Conservation (phyloP, 23 tunicate genomes). For the Botrylloides violaceus region DNA sequence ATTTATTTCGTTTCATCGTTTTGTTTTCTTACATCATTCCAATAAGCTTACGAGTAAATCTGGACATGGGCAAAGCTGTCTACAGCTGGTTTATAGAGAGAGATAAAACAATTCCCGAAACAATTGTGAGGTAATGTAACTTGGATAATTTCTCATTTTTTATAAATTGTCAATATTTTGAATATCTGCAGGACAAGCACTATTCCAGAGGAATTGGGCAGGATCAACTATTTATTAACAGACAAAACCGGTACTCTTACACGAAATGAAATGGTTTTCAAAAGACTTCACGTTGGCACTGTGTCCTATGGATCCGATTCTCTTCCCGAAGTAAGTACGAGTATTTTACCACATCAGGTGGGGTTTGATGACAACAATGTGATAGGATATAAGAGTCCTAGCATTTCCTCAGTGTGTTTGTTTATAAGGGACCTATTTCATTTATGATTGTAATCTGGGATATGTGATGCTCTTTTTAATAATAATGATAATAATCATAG, state of each 20-base stretch:
- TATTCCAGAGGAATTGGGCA: constrained; percentile 88
- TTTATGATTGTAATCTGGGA: no score
- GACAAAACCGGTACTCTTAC: constrained; percentile 95
- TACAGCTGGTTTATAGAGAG: constrained; percentile 86
- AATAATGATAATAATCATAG: no score
- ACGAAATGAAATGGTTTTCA: constrained; percentile 78
- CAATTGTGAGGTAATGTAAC: constrained; percentile 55
- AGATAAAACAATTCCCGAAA: constrained; percentile 61
- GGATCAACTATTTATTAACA: constrained; percentile 65
- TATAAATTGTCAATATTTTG: background rate
- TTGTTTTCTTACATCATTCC: constrained; percentile 94
- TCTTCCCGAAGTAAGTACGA: constrained; percentile 63
- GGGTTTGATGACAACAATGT: background rate
- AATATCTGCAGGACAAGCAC: constrained; percentile 55
- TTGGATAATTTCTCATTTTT: background rate
- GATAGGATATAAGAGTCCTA: background rate
- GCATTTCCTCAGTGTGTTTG: no score
- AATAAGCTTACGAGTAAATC: constrained; percentile 74
- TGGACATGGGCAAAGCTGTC: constrained; percentile 91
- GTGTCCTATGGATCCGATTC: constrained; percentile 65
- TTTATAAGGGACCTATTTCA: no score
- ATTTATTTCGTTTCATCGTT: constrained; percentile 82
- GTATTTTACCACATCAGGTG: background rate
- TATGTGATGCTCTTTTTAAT: no score
- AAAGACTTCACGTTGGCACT: constrained; percentile 83